Base-by-base conservation (phyloP, 1,140 invertebrate species). In the Heliconius himera region DNA sequence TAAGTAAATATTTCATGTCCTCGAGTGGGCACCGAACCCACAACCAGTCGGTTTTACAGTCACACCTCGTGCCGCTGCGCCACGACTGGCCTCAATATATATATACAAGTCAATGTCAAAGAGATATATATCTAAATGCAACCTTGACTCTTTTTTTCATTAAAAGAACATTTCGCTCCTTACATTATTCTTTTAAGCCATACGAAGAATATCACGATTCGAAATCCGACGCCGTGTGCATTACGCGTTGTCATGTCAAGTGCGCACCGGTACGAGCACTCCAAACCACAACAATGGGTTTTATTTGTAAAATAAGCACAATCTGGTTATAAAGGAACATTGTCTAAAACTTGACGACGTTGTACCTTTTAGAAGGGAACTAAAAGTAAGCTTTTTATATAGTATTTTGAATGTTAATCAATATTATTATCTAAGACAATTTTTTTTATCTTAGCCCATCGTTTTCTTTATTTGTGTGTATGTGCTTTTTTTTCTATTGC, bases 281-380 rank as follows among this genome's bases (percentile, higher is more conserved):
- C 70, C 11, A 73, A 51, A 76, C 76, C 76, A 73, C 71, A 78
- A 78, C 76, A 78, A 78, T 78, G 36, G 51, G 13, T 70, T 73
- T 77, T 76, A 76, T 76, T 76, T 76, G 60, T 76, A 73, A 73
- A 78, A 78, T 76, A 76, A 66, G 56, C 60, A 70, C 20, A 54
- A 36, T 70, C 49, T 73, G 38, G 54, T 60, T 38, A 73, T 56
- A 71, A 77, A 77, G 46, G 70, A 77, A 60, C 76, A 78, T 78
- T 78, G 76, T 78, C 70, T 73, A 38, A 73, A 78, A 78, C 70
- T 73, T 6, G 36, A 66, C 3, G 26, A 66, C 60, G 26, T 29
- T 16, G 13, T 66, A 66, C 60, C 60, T 66, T 66, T 66, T 26
- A 11, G 22, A 66, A 29, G 60, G 22, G 60, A 26, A 66, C n/a